These are phyloP conservation scores for Limenitis camilla DNA, from an alignment of 2,888 invertebrate species.

Conservation along the genomic window DNA sequence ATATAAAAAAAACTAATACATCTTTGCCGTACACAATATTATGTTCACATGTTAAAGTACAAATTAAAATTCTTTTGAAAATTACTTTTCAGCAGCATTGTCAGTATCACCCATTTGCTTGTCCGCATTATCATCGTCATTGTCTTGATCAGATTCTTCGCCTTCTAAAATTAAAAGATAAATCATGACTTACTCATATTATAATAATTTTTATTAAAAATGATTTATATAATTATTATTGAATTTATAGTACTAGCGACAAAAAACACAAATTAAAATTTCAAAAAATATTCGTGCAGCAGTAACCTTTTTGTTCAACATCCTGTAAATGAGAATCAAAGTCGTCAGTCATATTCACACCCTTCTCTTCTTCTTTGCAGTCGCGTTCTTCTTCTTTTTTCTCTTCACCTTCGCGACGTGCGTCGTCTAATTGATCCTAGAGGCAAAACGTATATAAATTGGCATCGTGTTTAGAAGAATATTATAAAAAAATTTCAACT, in stretches of 20 bases:
- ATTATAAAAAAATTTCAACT: too few species aligned
- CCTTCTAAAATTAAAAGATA: conserved; percentile 42
- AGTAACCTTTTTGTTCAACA: conserved; percentile 77
- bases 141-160: conserved; percentile 76
- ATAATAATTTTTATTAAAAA: too few species aligned
- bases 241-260: background rate
- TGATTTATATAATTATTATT: too few species aligned
- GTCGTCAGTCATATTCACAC: conserved; percentile 96
- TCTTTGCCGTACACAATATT: background rate
- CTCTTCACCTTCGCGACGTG: conserved; percentile 84
- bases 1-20: background rate
- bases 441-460: background rate
- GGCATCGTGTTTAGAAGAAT: too few species aligned
- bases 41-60: too few species aligned
- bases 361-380: conserved; percentile 91
- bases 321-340: conserved; percentile 92
- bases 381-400: conserved; percentile 84
- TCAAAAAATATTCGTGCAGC: too few species aligned
- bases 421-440: conserved; percentile 95
- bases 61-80: too few species aligned
- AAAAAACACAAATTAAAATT: too few species aligned
- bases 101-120: conserved; percentile 98
- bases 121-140: conserved; percentile 87
- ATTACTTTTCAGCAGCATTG: conserved; percentile 84
- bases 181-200: background rate